Percentiles rank a stretch among this genome's conserved stretches.
Evolutionary conservation across 1,140 invertebrate genomes (phyloP).

Genomic region (Drosophila bifasciata): DNA sequence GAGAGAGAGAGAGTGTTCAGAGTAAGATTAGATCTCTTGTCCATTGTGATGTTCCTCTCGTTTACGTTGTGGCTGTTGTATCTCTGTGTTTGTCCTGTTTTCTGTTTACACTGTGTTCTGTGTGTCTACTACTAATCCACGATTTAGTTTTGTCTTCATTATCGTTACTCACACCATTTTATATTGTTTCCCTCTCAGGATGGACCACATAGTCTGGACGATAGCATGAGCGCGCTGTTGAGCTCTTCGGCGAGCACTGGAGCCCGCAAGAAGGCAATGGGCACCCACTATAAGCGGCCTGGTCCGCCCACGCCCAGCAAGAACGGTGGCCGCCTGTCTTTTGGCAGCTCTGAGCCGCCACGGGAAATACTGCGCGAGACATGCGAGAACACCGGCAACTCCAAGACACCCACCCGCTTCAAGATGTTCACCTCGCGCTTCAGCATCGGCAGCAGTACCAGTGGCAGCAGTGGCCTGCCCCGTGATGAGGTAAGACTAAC

Average conservation of each 20-base stretch:
- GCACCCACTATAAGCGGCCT: conserved; percentile 91
- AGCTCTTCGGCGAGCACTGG: conserved; percentile 81
- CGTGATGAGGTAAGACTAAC: conserved; percentile 62
- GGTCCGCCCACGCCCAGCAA: conserved; percentile 93
- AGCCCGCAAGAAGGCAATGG: conserved; percentile 85
- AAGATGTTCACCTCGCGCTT: conserved; percentile 75
- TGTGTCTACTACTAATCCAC: conserved; percentile 2
- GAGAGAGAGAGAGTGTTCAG: too few species aligned
- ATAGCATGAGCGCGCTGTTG: conserved; percentile 86
- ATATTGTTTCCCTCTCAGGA: conserved; percentile 78
- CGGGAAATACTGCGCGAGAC: conserved; percentile 76
- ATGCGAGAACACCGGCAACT: conserved; percentile 36
- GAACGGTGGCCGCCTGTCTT: conserved; percentile 89
- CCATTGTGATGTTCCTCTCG: neutral
- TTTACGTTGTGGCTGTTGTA: conserved; percentile 26
- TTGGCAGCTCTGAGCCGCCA: conserved; percentile 83
- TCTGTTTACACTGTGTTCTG: conserved; percentile 12
- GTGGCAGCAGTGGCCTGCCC: conserved; percentile 29
- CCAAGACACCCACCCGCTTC: conserved; percentile 78
- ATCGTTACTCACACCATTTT: neutral
- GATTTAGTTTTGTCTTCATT: neutral
- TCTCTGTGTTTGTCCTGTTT: conserved; percentile 12
- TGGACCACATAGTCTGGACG: conserved; percentile 86
- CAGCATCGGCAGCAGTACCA: conserved; percentile 61
- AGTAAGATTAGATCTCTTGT: conserved; percentile 16